Evolutionary conservation across 2,113 vertebrate genomes (phyloP).

Genomic region (Macaca fascicularis): T2T-MFA8v1.1 NC_088380.1:163517001-163517500

Average conservation of each 20-base stretch:
- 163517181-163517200: not conserved
- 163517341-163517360: no score
- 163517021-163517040: not conserved
- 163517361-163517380: not conserved
- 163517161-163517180: not conserved
- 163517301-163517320: no score
- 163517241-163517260: no score
- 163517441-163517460: no score
- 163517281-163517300: no score
- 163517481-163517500: no score
- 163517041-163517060: rapidly evolving
- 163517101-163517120: not conserved
- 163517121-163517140: not conserved
- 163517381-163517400: not conserved
- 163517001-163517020: not conserved
- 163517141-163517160: not conserved
- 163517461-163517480: no score
- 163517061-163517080: not conserved
- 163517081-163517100: not conserved
- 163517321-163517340: no score
- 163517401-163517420: not conserved
- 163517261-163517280: no score
- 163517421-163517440: no score
- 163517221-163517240: no score
- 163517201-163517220: not conserved